Percentiles rank a stretch among this genome's conserved stretches.
phyloP scores from a whole-genome alignment of 2,797 vertebrate species.

The Semotilus atromaculatus region DNA sequence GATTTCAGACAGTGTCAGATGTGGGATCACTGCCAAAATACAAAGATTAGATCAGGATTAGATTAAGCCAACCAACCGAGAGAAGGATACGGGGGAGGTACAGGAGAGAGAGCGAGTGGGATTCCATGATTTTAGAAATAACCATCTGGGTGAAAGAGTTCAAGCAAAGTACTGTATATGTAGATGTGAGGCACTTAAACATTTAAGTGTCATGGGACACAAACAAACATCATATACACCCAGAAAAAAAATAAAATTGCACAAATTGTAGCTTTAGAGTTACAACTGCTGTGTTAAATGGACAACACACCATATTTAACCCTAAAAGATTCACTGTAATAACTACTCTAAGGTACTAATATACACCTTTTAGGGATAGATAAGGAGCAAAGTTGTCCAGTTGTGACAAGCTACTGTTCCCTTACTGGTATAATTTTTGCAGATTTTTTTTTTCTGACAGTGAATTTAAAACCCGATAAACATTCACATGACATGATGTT shows the following conservation, averaged over 20 bases:
- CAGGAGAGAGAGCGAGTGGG: neutral
- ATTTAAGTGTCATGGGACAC: neutral
- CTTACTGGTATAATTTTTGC: neutral
- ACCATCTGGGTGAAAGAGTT: conserved; percentile 28
- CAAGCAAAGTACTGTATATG: neutral
- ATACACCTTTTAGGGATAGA: neutral
- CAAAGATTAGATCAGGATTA: conserved; percentile 43
- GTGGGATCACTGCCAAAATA: conserved; percentile 44
- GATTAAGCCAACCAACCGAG: conserved; percentile 50
- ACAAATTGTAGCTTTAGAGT: neutral
- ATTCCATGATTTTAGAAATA: conserved; percentile 17
- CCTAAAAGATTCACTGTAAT: neutral
- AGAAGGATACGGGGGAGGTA: conserved; percentile 14
- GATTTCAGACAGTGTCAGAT: conserved; percentile 31
- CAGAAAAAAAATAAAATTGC: no score
- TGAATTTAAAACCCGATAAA: neutral
- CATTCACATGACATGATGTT: conserved; percentile 7
- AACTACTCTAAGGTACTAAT: no score
- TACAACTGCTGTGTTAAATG: neutral
- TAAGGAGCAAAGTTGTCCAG: neutral
- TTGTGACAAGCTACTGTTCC: neutral
- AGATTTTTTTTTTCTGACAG: neutral
- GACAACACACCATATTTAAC: neutral
- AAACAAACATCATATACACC: neutral
- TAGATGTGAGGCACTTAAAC: conserved; percentile 21